These are phyloP conservation scores for Alaudala cheleensis DNA, from an alignment of 2,113 vertebrate genomes.

Conservation along the genomic window DNA sequence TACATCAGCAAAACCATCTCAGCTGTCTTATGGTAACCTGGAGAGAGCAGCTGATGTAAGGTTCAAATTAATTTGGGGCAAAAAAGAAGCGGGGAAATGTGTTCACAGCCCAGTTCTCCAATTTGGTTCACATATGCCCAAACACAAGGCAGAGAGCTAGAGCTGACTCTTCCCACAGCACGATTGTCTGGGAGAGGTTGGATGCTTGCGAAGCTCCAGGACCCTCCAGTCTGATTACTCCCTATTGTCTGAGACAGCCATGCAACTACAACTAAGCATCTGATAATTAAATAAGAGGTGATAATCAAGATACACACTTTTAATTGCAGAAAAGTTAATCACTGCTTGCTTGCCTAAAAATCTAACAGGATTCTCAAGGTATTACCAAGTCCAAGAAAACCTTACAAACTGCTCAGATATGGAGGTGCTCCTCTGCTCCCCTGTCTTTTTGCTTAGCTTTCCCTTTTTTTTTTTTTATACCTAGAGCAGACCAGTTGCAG, in stretches of 20 bases:
- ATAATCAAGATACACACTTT: neutral
- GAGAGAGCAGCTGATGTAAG: neutral
- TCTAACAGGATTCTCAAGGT: neutral
- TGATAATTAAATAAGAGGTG: conserved; percentile 12
- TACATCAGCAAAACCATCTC: neutral
- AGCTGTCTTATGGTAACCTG: neutral
- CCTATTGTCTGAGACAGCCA: neutral
- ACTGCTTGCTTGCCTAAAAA: neutral
- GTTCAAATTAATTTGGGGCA: neutral
- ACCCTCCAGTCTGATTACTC: neutral
- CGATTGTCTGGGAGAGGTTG: neutral
- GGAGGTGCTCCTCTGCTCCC: neutral
- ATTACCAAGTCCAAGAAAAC: neutral
- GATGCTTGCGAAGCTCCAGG: neutral
- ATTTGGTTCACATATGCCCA: neutral
- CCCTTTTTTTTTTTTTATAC: neutral
- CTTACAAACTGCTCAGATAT: neutral
- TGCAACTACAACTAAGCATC: neutral
- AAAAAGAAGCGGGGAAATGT: fast-evolving
- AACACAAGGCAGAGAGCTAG: neutral
- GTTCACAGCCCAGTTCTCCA: neutral
- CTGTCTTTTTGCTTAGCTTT: neutral
- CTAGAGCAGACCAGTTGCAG: neutral
- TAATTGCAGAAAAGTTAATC: neutral
- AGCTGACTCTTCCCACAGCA: neutral